Percentiles rank a stretch among this genome's conserved stretches.
These are phyloP conservation scores for Drosophila malerkotliana DNA, from an alignment of 1,140 invertebrate species.

Conservation along the genomic window DNA sequence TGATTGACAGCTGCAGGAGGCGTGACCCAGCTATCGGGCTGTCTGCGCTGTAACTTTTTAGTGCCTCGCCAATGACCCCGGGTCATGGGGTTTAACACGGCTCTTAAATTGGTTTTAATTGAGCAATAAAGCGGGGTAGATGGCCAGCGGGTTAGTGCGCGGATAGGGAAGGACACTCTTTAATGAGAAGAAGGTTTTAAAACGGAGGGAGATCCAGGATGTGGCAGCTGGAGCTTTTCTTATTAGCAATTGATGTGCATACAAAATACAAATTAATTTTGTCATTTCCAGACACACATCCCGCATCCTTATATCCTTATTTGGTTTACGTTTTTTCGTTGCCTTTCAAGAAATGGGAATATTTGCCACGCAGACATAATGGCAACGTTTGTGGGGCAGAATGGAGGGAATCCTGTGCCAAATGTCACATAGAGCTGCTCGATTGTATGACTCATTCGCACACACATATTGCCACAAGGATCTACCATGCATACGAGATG, in stretches of 20 bases:
- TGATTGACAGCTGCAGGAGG: constrained; percentile 41
- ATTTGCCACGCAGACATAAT: constrained; percentile 50
- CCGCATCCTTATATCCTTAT: constrained; percentile 8
- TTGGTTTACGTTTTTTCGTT: constrained; percentile 5
- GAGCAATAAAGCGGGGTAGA: constrained; percentile 33
- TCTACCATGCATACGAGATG: constrained; percentile 27
- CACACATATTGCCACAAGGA: constrained; percentile 13
- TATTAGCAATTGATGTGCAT: constrained; percentile 52
- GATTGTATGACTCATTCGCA: constrained; percentile 65
- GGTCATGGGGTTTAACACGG: constrained; percentile 28
- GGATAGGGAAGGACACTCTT: constrained; percentile 8
- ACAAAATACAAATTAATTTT: constrained; percentile 63
- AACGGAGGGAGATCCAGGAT: neutral
- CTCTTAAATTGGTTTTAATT: constrained; percentile 54
- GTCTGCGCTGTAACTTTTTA: constrained; percentile 37
- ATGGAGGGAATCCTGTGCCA: constrained; percentile 42
- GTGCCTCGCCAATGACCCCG: constrained; percentile 40
- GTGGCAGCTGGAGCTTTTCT: neutral
- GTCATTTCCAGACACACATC: constrained; percentile 40
- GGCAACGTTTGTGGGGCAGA: constrained; percentile 14
- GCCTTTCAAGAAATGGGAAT: neutral
- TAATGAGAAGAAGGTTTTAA: constrained; percentile 15
- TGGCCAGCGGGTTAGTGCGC: constrained; percentile 9
- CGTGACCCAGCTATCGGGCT: constrained; percentile 5
- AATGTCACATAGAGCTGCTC: constrained; percentile 56